Conservation (phyloP, 2,888 invertebrate species). For the Caenorhabditis doughertyi region DNA sequence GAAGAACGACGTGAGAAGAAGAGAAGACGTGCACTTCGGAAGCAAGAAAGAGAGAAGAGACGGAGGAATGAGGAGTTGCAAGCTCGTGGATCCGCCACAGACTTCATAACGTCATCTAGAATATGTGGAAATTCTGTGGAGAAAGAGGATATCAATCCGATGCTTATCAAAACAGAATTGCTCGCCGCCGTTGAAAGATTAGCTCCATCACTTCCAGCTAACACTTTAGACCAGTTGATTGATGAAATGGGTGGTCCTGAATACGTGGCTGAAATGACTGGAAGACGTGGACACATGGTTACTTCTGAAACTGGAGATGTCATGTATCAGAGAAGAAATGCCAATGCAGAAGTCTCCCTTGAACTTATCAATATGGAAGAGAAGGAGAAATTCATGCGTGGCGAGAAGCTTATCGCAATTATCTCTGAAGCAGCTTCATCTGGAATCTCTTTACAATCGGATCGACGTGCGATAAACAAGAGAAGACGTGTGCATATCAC, state of each 20-base stretch:
- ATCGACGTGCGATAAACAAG: conserved; percentile 94
- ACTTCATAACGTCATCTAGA: conserved; percentile 77
- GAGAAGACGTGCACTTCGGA: conserved; percentile 61
- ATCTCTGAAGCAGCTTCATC: conserved; percentile 99
- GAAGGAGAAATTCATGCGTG: conserved; percentile 92
- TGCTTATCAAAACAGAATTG: conserved; percentile 87
- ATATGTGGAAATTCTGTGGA: conserved; percentile 68
- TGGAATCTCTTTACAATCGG: conserved; percentile 97
- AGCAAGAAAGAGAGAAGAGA: conserved; percentile 85
- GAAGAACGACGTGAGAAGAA: conserved; percentile 85
- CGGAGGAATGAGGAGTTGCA: conserved; percentile 80
- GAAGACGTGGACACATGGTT: conserved; percentile 90
- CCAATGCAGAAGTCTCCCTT: conserved; percentile 94
- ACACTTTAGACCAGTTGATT: conserved; percentile 97
- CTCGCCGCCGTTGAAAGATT: conserved; percentile 91
- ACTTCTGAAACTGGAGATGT: conserved; percentile 94
- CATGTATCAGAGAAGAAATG: conserved; percentile 90
- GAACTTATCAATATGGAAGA: conserved; percentile 96
- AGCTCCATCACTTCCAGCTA: conserved; percentile 93
- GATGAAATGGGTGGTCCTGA: conserved; percentile 98
- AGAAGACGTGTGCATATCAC: conserved; percentile 97
- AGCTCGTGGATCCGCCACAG: conserved; percentile 71
- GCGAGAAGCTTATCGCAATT: conserved; percentile 90
- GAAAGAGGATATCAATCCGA: conserved; percentile 68
- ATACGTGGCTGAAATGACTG: conserved; percentile 99